Evolutionary conservation across 2,888 invertebrate species (phyloP), one percentile per base, ranked within the genome.

Genomic region (Hirtodrosophila duncani): DNA sequence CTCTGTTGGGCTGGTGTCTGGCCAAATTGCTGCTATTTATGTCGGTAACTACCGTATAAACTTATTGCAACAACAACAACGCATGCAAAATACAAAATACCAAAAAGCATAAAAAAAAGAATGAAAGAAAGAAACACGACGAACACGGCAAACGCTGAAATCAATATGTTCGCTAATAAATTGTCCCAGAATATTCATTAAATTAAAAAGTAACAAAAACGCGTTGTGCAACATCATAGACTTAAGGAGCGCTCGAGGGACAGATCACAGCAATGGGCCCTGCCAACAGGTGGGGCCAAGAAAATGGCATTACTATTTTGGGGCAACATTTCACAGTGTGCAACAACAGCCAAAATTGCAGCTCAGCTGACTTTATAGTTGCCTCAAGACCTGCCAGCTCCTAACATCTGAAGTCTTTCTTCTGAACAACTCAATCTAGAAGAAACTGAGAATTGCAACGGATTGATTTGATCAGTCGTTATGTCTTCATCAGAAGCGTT

Each of bases 31-130:
- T 81, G 85, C 85, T 86, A 86, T 86, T 86, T 86, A 86, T 86
- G 86, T 86, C 84, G 84, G 84, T 84, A 85, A 86, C 86, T 86
- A 84, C 84, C 84, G 84, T 83, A 84, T 84, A 84, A 75, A 84
- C 78, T 82, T 83, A n/a, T n/a, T 72, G 65, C 77, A 61, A 72
- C 68, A 74, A 70, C 51, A 52, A 43, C 67, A 53, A 42, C 38
- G 48, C 44, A 65, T 50, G 62, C 58, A 55, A 64, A 48, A 58
- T 27, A 64, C 45, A 61, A 57, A 57, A 48, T 56, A 43, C 38
- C 43, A 36, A 42, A 21, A 38, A 5, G 17, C 44, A 21, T 14
- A 20, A 29, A 24, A 16, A n/a, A 14, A 17, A 7, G 20, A 11
- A 10, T 9, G 14, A 38, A 16, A 18, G 10, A 11, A 17, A 16